Base-by-base conservation (phyloP, 1,140 invertebrate species). In the Tetragonula clypearis region DNA sequence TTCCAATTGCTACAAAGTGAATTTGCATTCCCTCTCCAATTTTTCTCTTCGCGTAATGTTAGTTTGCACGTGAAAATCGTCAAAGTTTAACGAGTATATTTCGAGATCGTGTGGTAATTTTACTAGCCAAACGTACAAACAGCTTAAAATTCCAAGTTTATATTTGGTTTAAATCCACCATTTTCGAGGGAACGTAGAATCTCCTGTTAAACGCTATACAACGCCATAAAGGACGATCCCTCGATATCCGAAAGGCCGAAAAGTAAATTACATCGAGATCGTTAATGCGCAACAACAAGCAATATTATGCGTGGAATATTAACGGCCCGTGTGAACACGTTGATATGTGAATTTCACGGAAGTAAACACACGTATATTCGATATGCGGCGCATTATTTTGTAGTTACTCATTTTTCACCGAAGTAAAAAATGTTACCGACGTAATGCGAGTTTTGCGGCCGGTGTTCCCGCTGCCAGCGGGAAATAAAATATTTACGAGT, bases 401-500 rank as follows among this genome's bases (percentile, higher is more conserved):
- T 11, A 55, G 49, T 56, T 30, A 35, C 65, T 81, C 55, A 14
- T 30, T 79, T 69, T 69, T 56, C 53, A 35, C 4, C 26, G 26
- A 0, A 15, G 41, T 23, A 49, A 72, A 72, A 41, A 41, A 49
- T n/a, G 23, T n/a, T n/a, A 72, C 23, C 23, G 41, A 14, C n/a
- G 41, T 49, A 49, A 49, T 21, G 14, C 35, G 21, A 49, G 4
- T 49, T 49, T 49, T 17, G 41, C 23, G 2, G 23, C 21, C 69
- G 69, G 23, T 49, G 23, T 56, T n/a, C 1, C 65, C 35, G 4
- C 53, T 6, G 21, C 21, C 26, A 56, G 49, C 53, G 26, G 69
- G 41, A 69, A 79, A 80, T 80, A 41, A 80, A 80, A 71, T 80
- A 71, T 80, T 80, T 55, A 71, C 66, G 53, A 80, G 11, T 69